phyloP scores from a whole-genome alignment of 2,888 invertebrate genomes.

The Boloria euphrosyne region DNA sequence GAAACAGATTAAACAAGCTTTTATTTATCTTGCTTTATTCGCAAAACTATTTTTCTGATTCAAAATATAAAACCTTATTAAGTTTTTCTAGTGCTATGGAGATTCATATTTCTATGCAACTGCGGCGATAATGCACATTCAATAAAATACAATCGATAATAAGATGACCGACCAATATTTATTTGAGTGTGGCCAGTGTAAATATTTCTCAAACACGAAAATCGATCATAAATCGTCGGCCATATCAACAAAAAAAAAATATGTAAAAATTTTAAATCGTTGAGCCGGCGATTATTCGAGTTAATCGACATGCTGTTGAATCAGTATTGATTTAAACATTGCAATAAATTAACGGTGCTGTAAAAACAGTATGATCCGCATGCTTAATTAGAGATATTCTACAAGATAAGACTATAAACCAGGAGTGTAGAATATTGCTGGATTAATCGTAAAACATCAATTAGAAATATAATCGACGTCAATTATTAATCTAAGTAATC shows the following conservation, averaged over 20 bases:
- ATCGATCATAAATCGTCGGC: too few species aligned
- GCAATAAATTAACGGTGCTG: slow-evolving; percentile 28
- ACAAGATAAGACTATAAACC: slow-evolving; percentile 25
- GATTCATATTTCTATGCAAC: too few species aligned
- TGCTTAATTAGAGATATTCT: slow-evolving; percentile 19
- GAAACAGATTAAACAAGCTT: neutral
- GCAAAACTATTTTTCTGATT: too few species aligned
- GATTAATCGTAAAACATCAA: slow-evolving; percentile 3
- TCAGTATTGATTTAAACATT: slow-evolving; percentile 25
- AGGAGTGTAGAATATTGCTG: slow-evolving; percentile 9
- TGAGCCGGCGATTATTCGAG: slow-evolving; percentile 16
- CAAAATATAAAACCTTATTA: too few species aligned
- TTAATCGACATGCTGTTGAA: slow-evolving; percentile 26
- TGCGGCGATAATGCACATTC: too few species aligned
- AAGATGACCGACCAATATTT: neutral
- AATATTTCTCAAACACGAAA: too few species aligned
- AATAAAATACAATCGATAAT: too few species aligned
- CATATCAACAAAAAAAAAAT: too few species aligned
- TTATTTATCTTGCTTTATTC: too few species aligned
- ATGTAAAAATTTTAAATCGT: neutral
- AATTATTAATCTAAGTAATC: neutral
- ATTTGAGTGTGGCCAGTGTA: too few species aligned
- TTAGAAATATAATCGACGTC: neutral
- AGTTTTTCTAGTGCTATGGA: too few species aligned
- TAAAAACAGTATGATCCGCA: slow-evolving; percentile 29